phyloP scores from a whole-genome alignment of 2,888 invertebrate genomes.

The Latheticus oryzae region DNA sequence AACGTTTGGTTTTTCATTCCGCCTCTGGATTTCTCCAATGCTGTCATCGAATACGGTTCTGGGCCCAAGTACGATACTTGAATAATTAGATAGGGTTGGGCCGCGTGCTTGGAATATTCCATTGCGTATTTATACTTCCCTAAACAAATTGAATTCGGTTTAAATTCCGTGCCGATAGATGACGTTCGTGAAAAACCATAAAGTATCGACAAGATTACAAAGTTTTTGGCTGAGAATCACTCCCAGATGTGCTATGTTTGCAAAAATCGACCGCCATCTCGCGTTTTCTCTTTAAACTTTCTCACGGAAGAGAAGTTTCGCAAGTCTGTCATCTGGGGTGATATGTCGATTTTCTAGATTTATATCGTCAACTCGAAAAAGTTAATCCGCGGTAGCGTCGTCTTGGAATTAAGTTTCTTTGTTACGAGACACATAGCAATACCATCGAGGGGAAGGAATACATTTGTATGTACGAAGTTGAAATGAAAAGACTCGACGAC shows the following conservation, averaged over 20 bases:
- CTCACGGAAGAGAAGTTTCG: conserved; percentile 18
- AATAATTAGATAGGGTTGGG: conserved; percentile 46
- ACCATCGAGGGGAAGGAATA: conserved; percentile 3
- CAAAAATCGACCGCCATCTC: conserved; percentile 36
- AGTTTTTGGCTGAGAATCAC: conserved; percentile 40
- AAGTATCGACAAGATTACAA: conserved; percentile 38
- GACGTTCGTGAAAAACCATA: conserved; percentile 36
- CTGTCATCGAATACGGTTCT: conserved; percentile 45
- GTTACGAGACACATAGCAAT: conserved; percentile 10
- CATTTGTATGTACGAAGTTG: neutral
- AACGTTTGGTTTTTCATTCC: conserved; percentile 46
- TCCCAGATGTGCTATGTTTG: conserved; percentile 42
- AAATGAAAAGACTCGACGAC: neutral
- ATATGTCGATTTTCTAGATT: conserved; percentile 29
- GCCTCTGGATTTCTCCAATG: conserved; percentile 42
- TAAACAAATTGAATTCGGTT: conserved; percentile 32
- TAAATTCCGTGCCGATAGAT: conserved; percentile 25
- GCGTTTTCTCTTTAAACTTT: conserved; percentile 35
- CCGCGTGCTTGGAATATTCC: conserved; percentile 45
- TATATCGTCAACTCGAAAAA: conserved; percentile 16
- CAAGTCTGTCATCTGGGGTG: conserved; percentile 26
- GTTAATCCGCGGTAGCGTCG: conserved; percentile 12
- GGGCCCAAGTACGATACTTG: conserved; percentile 47
- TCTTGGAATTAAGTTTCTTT: conserved; percentile 14
- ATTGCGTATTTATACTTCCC: conserved; percentile 39